A percentile compares a stretch with the other conserved stretches of the same genome.
phyloP scores from a whole-genome alignment of 2,888 invertebrate species.

The Gastrophysa polygoni region DNA sequence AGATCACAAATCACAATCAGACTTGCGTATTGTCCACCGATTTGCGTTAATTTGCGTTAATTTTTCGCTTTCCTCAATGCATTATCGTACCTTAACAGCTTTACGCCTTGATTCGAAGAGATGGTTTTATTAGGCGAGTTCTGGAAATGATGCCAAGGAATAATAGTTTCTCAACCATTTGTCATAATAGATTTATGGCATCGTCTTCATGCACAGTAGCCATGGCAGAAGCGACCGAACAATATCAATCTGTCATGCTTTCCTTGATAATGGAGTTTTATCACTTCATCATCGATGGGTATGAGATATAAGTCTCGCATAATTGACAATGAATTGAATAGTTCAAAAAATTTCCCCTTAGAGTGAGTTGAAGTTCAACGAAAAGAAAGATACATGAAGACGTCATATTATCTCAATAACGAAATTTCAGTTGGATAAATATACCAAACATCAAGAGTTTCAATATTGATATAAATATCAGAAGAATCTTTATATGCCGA shows the following conservation, averaged over 20 bases:
- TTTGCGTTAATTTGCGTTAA: slow-evolving; percentile 14
- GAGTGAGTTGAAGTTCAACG: too few relatives aligned
- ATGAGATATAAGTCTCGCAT: too few relatives aligned
- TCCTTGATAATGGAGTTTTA: slow-evolving; percentile 27
- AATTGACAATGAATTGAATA: too few relatives aligned
- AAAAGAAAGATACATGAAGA: too few relatives aligned
- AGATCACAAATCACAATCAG: slow-evolving; percentile 9
- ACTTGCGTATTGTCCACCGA: slow-evolving; percentile 5
- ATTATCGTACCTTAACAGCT: slow-evolving; percentile 28
- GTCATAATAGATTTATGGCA: slow-evolving; percentile 41
- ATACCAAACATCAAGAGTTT: too few relatives aligned
- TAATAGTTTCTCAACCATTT: slow-evolving; percentile 31
- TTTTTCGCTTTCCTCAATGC: slow-evolving; percentile 8
- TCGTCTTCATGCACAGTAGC: slow-evolving; percentile 35
- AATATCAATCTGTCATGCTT: slow-evolving; percentile 27
- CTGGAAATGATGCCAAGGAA: slow-evolving; percentile 24
- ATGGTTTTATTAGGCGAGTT: slow-evolving; percentile 37
- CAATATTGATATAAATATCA: too few relatives aligned
- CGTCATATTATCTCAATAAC: too few relatives aligned
- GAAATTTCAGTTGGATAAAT: too few relatives aligned
- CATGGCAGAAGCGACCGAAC: slow-evolving; percentile 23
- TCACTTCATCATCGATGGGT: slow-evolving; percentile 20
- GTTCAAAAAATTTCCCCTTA: too few relatives aligned
- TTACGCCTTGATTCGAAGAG: slow-evolving; percentile 39
- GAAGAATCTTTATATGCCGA: too few relatives aligned